Base-by-base conservation (phyloP, 2,888 invertebrate species). In the Odontomyia ornata region DNA sequence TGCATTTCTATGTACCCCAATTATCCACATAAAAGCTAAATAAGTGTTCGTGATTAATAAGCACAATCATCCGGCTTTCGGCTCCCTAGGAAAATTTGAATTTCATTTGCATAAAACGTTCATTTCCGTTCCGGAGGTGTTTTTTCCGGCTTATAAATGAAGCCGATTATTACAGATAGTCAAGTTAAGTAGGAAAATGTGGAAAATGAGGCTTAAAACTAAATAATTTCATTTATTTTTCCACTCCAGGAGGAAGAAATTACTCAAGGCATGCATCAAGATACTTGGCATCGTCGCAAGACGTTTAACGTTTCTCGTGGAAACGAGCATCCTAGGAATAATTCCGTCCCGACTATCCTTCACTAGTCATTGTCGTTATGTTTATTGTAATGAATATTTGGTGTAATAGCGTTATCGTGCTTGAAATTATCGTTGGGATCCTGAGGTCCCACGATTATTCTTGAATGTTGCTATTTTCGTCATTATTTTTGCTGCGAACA, bases 101-200 rank as follows among this genome's bases (percentile, higher is more conserved):
- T 64, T 64, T 64, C 64, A 64, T 64, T 64, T 21, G 23, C 64
- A 64, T 64, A 64, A 64, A 64, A 64, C n/a, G 28, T 27, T 64
- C 64, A 64, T 64, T 64, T 64, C 64, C 30, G 64, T 30, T 64
- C 30, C 64, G 64, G 64, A 64, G 64, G 64, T 64, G 64, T 64
- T 64, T 64, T 60, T 30, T 27, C 64, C 28, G 18, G 64, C 64
- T 64, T 64, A 64, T 64, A 64, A 64, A 64, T 64, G 64, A 64
- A 64, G 64, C 28, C 64, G 13, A 64, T 64, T 64, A 64, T 64
- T 64, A 28, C 64, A 23, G 64, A 15, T 25, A 27, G 64, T 64
- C 27, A 64, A 64, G 28, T 64, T 64, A 28, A 64, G 64, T 64
- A 23, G 64, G 28, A 18, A 64, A 25, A 60, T 60, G 15, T n/a